Conservation (phyloP, 2,113 vertebrate species). For the Oncorhynchus clarkii region DNA sequence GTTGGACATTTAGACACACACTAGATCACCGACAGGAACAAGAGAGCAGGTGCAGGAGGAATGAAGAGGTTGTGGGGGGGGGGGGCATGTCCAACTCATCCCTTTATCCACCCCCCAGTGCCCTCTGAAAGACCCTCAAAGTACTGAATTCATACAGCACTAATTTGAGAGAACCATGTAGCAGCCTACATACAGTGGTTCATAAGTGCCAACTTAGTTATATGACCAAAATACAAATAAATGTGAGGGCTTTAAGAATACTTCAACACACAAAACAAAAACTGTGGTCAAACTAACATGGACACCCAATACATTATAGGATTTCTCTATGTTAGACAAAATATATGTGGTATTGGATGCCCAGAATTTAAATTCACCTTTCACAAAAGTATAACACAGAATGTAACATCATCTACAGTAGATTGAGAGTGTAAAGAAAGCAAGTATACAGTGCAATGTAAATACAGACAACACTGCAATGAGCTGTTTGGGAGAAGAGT, state of each 20-base stretch:
- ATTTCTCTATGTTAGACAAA: slow-evolving; percentile 60
- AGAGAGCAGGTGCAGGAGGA: background rate
- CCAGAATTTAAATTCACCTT: slow-evolving; percentile 32
- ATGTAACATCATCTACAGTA: slow-evolving; percentile 63
- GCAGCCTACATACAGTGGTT: slow-evolving; percentile 6
- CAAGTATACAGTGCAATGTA: background rate
- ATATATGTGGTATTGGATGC: slow-evolving; percentile 60
- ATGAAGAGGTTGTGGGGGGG: slow-evolving; percentile 4
- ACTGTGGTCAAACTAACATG: slow-evolving; percentile 37
- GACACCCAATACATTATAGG: slow-evolving; percentile 46
- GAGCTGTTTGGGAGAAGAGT: slow-evolving; percentile 30
- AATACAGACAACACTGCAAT: slow-evolving; percentile 34
- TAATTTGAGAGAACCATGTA: slow-evolving; percentile 23
- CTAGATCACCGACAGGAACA: slow-evolving; percentile 32
- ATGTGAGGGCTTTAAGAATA: slow-evolving; percentile 32
- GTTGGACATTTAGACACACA: slow-evolving; percentile 38
- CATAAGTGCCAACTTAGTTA: slow-evolving; percentile 37
- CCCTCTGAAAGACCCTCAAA: slow-evolving; percentile 22
- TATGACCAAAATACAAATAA: slow-evolving; percentile 31
- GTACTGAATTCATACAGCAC: slow-evolving; percentile 42
- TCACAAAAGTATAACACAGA: slow-evolving; percentile 59
- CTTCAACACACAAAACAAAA: slow-evolving; percentile 42
- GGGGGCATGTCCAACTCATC: slow-evolving; percentile 1
- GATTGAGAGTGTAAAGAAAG: slow-evolving; percentile 43
- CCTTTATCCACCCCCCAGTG: slow-evolving; percentile 1